Conservation (phyloP, 1,140 invertebrate species). For the Lepidostoma basale region DNA sequence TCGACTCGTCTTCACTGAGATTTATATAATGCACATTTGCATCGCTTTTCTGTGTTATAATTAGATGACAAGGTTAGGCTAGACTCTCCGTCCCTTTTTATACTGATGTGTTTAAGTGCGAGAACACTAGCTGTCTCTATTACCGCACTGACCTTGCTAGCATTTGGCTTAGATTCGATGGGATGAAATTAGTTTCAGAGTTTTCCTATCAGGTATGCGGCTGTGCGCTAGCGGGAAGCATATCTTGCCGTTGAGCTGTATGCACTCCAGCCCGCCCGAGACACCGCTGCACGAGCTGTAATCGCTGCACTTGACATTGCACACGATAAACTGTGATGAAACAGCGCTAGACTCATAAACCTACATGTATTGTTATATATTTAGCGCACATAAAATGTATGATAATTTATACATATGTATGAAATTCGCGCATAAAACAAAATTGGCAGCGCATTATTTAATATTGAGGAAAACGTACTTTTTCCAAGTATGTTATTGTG, state of each 20-base stretch:
- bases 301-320: constrained; percentile 28
- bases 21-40: constrained; percentile 14
- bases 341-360: neutral
- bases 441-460: too few relatives aligned
- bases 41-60: constrained; percentile 51
- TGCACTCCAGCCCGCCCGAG: neutral
- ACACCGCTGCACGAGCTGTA: neutral
- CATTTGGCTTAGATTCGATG: constrained; percentile 38
- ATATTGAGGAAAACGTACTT: too few relatives aligned
- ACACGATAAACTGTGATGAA: constrained; percentile 14
- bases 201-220: constrained; percentile 17
- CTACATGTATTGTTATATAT: neutral
- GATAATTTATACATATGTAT: too few relatives aligned
- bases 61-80: constrained; percentile 58
- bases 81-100: constrained; percentile 50
- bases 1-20: neutral
- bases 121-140: neutral
- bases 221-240: neutral
- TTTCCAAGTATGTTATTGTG: too few relatives aligned
- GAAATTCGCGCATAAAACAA: too few relatives aligned
- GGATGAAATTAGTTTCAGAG: constrained; percentile 31
- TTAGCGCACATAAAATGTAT: too few relatives aligned
- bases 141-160: constrained; percentile 30
- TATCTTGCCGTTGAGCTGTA: neutral
- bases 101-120: neutral